Percentiles rank a stretch among this genome's conserved stretches.
Evolutionary conservation across 2,113 vertebrate species (phyloP).

Genomic region (Rhabdornis inornatus): DNA sequence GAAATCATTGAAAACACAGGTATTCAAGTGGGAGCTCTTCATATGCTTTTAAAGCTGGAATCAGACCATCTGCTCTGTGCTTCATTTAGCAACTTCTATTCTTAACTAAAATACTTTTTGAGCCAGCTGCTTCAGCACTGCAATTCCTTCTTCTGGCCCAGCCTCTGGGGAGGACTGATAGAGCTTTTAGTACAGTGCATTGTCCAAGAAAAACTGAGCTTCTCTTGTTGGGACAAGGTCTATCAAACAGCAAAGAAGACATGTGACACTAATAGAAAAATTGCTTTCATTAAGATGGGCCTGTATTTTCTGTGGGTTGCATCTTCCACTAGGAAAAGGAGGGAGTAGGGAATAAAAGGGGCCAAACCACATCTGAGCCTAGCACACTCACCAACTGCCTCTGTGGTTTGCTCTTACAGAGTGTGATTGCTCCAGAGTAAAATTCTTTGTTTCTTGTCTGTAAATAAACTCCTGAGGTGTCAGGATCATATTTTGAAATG

Average conservation of each 20-base stretch:
- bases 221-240: neutral
- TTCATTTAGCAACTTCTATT: slow-evolving; percentile 53
- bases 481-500: neutral
- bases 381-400: neutral
- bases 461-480: neutral
- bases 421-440: neutral
- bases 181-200: neutral
- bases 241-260: neutral
- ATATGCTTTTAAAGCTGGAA: slow-evolving; percentile 35
- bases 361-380: neutral
- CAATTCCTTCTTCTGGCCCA: slow-evolving; percentile 23
- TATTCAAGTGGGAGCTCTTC: slow-evolving; percentile 19
- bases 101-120: slow-evolving; percentile 42
- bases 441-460: neutral
- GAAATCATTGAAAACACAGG: neutral
- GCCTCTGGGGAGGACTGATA: neutral
- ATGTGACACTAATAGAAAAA: neutral
- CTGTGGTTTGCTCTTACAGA: neutral
- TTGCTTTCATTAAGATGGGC: neutral
- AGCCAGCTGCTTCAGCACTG: slow-evolving; percentile 26
- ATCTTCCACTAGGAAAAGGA: neutral
- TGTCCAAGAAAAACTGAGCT: neutral
- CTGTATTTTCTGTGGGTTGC: neutral
- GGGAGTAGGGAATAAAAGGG: neutral
- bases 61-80: slow-evolving; percentile 33